These are phyloP conservation scores for Carpatolechia fugitivella DNA, from an alignment of 2,888 invertebrate genomes.

Conservation along the genomic window DNA sequence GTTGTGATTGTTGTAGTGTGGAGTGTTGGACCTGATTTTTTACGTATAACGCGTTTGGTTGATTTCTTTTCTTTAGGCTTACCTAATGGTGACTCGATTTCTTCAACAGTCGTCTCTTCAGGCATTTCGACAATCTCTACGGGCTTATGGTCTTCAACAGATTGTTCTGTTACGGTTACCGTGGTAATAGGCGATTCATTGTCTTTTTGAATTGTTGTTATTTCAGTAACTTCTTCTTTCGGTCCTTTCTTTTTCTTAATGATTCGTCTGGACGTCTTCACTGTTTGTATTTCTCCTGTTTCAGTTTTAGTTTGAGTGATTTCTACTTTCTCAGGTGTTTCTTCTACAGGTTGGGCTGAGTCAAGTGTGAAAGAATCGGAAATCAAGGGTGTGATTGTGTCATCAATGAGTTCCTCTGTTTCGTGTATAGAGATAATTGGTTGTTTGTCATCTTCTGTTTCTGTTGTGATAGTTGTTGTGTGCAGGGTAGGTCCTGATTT, in stretches of 20 bases:
- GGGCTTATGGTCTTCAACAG: conserved; percentile 32
- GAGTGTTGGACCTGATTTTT: conserved; percentile 35
- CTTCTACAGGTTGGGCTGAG: conserved; percentile 39
- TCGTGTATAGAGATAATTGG: conserved; percentile 14
- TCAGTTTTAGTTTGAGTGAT: conserved; percentile 25
- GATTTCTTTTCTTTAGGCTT: conserved; percentile 37
- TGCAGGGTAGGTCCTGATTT: conserved; percentile 42
- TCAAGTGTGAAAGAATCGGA: conserved; percentile 12
- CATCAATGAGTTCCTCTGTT: not conserved
- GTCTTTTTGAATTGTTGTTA: conserved; percentile 59
- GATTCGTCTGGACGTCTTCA: conserved; percentile 56
- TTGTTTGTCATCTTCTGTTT: conserved; percentile 35
- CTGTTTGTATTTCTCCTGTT: conserved; percentile 23
- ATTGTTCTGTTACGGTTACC: conserved; percentile 34
- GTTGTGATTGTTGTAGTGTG: conserved; percentile 25
- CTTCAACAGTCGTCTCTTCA: conserved; percentile 35
- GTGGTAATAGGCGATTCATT: conserved; percentile 48
- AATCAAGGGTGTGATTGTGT: not conserved
- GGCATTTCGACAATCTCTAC: conserved; percentile 29
- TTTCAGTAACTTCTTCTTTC: conserved; percentile 64
- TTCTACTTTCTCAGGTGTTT: conserved; percentile 30
- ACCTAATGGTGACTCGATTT: conserved; percentile 17
- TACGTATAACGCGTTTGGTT: conserved; percentile 42
- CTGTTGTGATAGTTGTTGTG: conserved; percentile 45
- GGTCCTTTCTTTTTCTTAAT: conserved; percentile 62